Conservation (phyloP, 2,888 invertebrate species). For the Holacanthella duospinosa region DNA sequence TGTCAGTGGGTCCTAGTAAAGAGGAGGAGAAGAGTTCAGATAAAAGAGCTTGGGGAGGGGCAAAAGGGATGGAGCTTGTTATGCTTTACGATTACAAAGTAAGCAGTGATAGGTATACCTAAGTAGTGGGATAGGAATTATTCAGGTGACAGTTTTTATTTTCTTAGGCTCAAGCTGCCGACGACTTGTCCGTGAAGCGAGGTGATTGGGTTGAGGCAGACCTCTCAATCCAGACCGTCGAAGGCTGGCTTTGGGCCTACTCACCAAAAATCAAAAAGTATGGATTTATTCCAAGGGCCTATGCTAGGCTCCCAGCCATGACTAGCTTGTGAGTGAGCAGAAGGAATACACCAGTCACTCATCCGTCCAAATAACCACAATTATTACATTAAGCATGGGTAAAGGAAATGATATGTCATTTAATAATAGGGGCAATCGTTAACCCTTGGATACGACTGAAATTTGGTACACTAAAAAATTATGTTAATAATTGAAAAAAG, state of each 20-base stretch:
- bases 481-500: no score
- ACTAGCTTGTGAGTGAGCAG: slow-evolving; percentile 49
- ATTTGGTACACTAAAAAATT: no score
- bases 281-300: slow-evolving; percentile 90
- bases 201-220: slow-evolving; percentile 95
- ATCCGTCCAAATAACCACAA: no score
- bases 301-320: slow-evolving; percentile 84
- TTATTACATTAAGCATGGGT: no score
- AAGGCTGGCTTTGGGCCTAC: slow-evolving; percentile 91
- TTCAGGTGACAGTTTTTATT: slow-evolving; percentile 1
- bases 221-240: slow-evolving; percentile 81
- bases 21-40: not conserved
- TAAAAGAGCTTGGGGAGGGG: slow-evolving; percentile 39
- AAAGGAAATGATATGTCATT: no score
- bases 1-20: not conserved
- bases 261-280: slow-evolving; percentile 84
- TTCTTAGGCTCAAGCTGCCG: slow-evolving; percentile 72
- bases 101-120: no score
- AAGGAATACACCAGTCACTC: no score
- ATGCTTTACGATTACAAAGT: slow-evolving; percentile 92
- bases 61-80: slow-evolving; percentile 69
- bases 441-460: no score
- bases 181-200: slow-evolving; percentile 76
- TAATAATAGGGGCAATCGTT: no score
- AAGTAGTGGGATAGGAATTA: no score